A percentile compares a stretch with the other conserved stretches of the same genome.
These are phyloP conservation scores for Dryococelus australis DNA, from an alignment of 2,888 invertebrate species.

Conservation along the genomic window DNA sequence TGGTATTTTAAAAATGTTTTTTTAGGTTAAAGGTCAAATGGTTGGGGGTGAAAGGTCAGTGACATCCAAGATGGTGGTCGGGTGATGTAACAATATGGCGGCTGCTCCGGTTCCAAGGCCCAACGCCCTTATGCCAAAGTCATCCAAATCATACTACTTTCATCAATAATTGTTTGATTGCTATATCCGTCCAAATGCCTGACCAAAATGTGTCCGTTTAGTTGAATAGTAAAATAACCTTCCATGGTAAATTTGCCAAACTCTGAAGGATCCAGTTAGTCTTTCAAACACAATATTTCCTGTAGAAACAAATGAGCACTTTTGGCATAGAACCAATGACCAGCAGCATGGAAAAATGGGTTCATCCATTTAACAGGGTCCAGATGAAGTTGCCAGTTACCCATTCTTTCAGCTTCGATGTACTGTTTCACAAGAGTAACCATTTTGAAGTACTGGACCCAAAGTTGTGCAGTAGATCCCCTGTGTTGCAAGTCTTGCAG, in stretches of 20 bases:
- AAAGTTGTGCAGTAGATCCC: no score
- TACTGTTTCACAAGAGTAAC: no score
- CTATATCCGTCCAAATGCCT: constrained; percentile 35
- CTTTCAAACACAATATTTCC: constrained; percentile 41
- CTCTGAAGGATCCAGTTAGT: constrained; percentile 29
- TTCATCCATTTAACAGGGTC: constrained; percentile 39
- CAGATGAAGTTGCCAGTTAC: constrained; percentile 40
- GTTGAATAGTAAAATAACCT: constrained; percentile 25
- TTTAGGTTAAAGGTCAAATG: no score
- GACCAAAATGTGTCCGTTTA: constrained; percentile 12
- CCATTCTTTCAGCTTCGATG: constrained; percentile 37
- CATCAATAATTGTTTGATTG: constrained; percentile 34
- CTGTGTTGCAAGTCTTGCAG: background rate
- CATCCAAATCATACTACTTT: no score
- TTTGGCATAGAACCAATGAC: constrained; percentile 47
- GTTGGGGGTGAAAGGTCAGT: no score
- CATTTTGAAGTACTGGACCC: no score
- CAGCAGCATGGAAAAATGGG: constrained; percentile 43
- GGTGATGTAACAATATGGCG: no score
- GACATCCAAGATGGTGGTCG: no score
- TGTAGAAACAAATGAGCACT: constrained; percentile 45
- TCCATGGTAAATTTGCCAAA: constrained; percentile 3
- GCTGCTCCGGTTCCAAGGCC: no score
- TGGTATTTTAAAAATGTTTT: no score
- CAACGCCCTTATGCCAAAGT: no score